Base-by-base conservation (phyloP, 2,888 invertebrate species). In the Ormyrus labotus region DNA sequence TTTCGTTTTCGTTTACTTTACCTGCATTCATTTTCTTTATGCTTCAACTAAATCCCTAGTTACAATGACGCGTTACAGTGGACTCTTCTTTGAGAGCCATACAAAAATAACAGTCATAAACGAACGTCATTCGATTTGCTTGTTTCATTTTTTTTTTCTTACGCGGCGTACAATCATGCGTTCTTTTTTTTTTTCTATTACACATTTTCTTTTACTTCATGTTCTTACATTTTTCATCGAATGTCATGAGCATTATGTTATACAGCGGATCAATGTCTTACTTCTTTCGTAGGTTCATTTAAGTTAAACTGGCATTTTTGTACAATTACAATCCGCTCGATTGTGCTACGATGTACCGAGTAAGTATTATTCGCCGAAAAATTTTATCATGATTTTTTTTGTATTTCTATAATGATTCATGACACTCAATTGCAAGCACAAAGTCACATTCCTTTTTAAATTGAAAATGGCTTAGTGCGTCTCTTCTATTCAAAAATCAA, bases 81-180 rank as follows among this genome's bases (percentile, higher is more conserved):
- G 87, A 87, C 88, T 85, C 84, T 82, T 81, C 83, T 68, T 82
- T 83, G 85, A 84, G 89, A 88, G 87, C 88, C 88, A 89, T 89
- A 90, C 86, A 90, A 90, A 90, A 90, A 90, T 90, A 90, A 90
- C 87, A 90, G 89, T 88, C 87, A 88, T 85, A 86, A 88, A 89
- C 87, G 87, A 89, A 87, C 81, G 81, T 82, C 83, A 82, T 83
- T 83, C 70, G 78, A 80, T 79, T 81, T 81, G 72, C 86, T 88
- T 86, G 84, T 83, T 85, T 83, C 4, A 34, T 85, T 83, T 85
- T 83, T 84, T 77, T 83, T 84, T 83, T 76, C 68, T 81, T 77
- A 67, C 72, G 78, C 82, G 77, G 71, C 77, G 68, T 77, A 78
- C 81, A 69, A 83, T 83, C 80, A 80, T 83, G 83, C 84, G 84